Conservation (phyloP, 2,797 vertebrate genomes). For the Acestrorhynchus altus region DNA sequence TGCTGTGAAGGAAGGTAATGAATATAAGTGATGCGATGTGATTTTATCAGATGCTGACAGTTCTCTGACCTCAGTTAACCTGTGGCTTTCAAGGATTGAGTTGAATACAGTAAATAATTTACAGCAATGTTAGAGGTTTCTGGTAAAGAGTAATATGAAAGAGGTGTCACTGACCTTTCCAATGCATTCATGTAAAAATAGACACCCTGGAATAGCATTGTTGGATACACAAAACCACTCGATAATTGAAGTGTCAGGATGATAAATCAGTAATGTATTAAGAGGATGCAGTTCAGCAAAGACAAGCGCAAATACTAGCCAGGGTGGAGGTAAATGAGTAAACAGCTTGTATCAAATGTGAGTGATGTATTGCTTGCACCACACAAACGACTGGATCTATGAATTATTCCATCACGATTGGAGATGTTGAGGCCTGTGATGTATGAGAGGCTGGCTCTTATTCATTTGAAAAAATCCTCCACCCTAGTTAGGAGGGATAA, state of each 20-base stretch:
- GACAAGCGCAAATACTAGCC: conserved; percentile 35
- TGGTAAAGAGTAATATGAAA: conserved; percentile 15
- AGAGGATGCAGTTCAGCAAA: conserved; percentile 28
- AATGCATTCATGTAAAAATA: conserved; percentile 33
- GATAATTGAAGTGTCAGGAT: conserved; percentile 45
- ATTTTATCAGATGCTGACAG: conserved; percentile 10
- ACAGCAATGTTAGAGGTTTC: conserved; percentile 20
- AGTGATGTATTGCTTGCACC: conserved; percentile 21
- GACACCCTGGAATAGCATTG: neutral
- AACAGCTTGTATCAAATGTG: conserved; percentile 42
- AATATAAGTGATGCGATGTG: neutral
- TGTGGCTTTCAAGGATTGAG: neutral
- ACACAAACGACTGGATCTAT: conserved; percentile 23
- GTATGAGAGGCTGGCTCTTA: conserved; percentile 62
- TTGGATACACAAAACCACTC: conserved; percentile 13
- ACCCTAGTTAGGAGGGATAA: conserved; percentile 69
- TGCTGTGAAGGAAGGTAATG: neutral
- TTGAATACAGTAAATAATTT: neutral
- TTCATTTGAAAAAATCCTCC: conserved; percentile 64
- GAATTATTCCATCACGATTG: conserved; percentile 51
- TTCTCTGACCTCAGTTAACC: neutral
- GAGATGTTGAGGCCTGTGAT: conserved; percentile 62
- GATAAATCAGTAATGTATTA: conserved; percentile 45
- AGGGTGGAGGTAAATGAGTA: conserved; percentile 34
- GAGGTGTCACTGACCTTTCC: conserved; percentile 36